Conservation (phyloP, 2,113 vertebrate genomes). For the Peromyscus leucopus region DNA sequence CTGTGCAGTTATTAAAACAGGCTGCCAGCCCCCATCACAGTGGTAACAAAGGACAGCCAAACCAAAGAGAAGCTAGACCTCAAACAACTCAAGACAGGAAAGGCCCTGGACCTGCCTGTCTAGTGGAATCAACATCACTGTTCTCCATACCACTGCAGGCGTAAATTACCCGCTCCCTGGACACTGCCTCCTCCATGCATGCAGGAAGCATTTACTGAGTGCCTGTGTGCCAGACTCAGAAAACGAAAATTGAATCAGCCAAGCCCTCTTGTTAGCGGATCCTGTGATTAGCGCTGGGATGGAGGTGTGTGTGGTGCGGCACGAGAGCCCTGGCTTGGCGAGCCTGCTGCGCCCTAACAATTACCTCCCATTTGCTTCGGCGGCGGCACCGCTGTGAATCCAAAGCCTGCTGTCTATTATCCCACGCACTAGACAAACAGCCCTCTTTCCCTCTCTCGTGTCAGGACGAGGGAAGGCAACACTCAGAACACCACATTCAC, state of each 20-base stretch:
- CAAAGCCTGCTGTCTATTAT: background rate
- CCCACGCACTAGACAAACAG: background rate
- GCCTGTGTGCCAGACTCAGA: background rate
- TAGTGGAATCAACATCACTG: background rate
- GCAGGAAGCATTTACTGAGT: background rate
- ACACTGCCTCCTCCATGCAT: background rate
- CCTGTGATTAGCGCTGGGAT: background rate
- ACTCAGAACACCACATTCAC: constrained; percentile 64
- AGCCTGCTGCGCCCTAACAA: fast-evolving
- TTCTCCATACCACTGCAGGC: too few relatives aligned
- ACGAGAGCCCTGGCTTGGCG: background rate
- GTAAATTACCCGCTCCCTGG: background rate
- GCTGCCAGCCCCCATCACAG: background rate
- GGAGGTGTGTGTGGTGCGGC: background rate
- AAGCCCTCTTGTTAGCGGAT: background rate
- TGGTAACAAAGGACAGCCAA: background rate
- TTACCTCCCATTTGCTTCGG: constrained; percentile 49
- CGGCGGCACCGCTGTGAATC: constrained; percentile 42
- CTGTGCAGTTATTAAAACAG: constrained; percentile 11
- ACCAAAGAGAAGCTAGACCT: background rate
- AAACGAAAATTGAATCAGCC: background rate
- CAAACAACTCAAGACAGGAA: background rate
- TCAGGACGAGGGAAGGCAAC: constrained; percentile 49
- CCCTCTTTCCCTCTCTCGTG: background rate
- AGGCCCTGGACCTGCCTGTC: background rate